Evolutionary conservation across 2,888 invertebrate species (phyloP).

Genomic region (Cosmia pyralina): DNA sequence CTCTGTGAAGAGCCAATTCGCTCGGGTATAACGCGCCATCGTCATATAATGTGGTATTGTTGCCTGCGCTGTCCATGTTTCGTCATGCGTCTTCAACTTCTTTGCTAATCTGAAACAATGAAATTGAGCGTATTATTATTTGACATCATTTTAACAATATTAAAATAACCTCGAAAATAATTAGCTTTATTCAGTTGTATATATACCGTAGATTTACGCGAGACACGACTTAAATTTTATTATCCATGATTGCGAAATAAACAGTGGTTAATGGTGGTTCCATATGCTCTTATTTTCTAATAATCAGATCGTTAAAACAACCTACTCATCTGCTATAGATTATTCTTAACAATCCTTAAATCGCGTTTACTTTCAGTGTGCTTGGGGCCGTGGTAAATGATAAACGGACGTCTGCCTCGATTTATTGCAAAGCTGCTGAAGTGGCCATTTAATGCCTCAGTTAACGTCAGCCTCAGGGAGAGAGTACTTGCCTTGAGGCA

Average conservation of each 20-base stretch:
- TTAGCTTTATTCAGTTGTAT: not conserved
- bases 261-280: too few species aligned
- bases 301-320: not conserved
- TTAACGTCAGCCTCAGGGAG: conserved; percentile 30
- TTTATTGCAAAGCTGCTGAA: conserved; percentile 46
- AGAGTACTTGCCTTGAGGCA: conserved; percentile 29
- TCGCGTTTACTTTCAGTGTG: conserved; percentile 2
- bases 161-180: not conserved
- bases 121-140: conserved; percentile 20
- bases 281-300: not conserved
- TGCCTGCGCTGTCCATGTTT: conserved; percentile 87
- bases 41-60: conserved; percentile 87
- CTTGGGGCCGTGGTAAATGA: conserved; percentile 15
- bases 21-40: conserved; percentile 71
- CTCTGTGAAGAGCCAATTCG: conserved; percentile 73
- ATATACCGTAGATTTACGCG: too few species aligned
- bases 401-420: conserved; percentile 34
- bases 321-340: not conserved
- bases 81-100: conserved; percentile 80
- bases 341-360: conserved; percentile 4
- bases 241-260: not conserved
- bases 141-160: not conserved
- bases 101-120: conserved; percentile 79
- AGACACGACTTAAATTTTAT: not conserved
- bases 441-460: conserved; percentile 53